These are phyloP conservation scores for Petrocephalus schoutedeni DNA, from an alignment of 2,797 vertebrate species.

Conservation along the genomic window DNA sequence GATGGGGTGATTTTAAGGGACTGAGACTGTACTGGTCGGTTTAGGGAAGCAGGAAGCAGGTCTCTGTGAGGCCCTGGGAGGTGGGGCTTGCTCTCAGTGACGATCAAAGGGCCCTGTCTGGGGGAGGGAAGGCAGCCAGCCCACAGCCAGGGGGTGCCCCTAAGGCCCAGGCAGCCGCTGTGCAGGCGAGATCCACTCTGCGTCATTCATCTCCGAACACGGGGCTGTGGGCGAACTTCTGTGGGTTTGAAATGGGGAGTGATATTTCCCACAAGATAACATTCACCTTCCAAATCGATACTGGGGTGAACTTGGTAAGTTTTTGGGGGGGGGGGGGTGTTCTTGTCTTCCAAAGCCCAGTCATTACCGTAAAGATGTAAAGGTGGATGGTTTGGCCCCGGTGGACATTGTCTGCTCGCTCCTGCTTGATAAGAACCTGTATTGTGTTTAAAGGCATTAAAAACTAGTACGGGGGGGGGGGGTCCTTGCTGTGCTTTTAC, in stretches of 20 bases:
- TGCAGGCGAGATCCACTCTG: neutral
- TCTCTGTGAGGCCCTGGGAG: neutral
- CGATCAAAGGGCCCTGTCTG: neutral
- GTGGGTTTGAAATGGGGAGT: neutral
- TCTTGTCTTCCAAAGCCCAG: neutral
- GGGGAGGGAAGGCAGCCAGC: neutral
- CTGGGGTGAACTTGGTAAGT: neutral
- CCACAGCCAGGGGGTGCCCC: neutral
- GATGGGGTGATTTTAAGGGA: neutral
- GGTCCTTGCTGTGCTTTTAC: neutral
- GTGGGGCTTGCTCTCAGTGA: neutral
- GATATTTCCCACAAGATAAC: neutral
- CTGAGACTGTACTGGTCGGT: neutral
- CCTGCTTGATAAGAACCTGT: neutral
- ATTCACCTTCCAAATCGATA: neutral
- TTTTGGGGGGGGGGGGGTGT: neutral
- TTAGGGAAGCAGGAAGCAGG: neutral
- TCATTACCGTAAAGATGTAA: neutral
- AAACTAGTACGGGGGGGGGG: neutral
- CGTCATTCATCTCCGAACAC: neutral
- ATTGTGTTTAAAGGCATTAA: neutral
- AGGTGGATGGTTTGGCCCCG: neutral
- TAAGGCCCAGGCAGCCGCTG: neutral
- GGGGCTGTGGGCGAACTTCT: neutral
- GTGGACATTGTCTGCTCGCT: neutral